Evolutionary conservation across 2,113 vertebrate genomes (phyloP).

Genomic region (Chunga burmeisteri): DNA sequence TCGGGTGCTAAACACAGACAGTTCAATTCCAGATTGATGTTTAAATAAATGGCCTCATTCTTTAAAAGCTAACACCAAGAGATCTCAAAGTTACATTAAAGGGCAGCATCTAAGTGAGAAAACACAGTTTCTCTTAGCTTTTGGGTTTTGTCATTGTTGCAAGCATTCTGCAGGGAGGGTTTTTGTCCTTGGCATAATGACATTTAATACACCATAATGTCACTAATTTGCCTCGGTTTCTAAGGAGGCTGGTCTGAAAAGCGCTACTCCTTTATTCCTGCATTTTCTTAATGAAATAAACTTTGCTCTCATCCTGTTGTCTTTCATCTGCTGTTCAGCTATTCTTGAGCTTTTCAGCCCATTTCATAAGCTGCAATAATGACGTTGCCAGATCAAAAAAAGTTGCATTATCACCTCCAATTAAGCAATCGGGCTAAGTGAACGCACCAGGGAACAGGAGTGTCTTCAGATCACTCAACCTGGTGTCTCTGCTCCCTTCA

Average conservation of each 20-base stretch:
- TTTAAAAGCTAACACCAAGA: background rate
- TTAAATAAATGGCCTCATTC: background rate
- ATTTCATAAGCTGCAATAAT: background rate
- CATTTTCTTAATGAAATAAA: background rate
- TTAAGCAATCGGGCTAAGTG: background rate
- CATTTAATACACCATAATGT: conserved; percentile 30
- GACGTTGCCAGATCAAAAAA: background rate
- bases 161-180: background rate
- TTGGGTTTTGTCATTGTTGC: background rate
- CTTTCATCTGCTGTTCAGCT: background rate
- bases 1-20: background rate
- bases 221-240: background rate
- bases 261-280: background rate
- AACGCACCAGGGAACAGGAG: background rate
- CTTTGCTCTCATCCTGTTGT: background rate
- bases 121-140: background rate
- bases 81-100: background rate
- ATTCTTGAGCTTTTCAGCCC: background rate
- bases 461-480: background rate
- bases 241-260: background rate
- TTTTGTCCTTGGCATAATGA: conserved; percentile 1
- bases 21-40: background rate
- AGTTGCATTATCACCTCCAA: background rate
- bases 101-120: background rate
- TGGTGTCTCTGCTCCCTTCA: background rate